Evolutionary conservation across 2,888 invertebrate genomes (phyloP).

Genomic region (Latrodectus hesperus): DNA sequence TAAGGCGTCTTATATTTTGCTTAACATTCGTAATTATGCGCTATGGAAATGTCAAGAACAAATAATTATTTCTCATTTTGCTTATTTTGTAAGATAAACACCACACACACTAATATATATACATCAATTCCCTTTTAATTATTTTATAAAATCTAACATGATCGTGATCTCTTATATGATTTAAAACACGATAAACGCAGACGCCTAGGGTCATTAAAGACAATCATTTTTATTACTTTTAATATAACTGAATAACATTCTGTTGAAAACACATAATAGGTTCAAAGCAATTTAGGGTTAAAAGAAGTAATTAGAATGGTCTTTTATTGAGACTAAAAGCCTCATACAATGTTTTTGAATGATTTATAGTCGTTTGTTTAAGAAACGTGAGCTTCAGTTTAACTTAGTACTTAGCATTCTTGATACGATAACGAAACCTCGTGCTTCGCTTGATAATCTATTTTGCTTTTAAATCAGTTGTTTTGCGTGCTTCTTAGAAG

Average conservation of each 20-base stretch:
- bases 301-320: background rate
- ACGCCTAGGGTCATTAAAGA: background rate
- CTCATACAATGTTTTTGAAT: background rate
- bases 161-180: too few species aligned
- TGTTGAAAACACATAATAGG: background rate
- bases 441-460: background rate
- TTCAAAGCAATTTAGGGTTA: background rate
- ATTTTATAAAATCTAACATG: too few species aligned
- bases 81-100: too few species aligned
- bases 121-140: too few species aligned
- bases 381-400: background rate
- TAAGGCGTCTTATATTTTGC: too few species aligned
- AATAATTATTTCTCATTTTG: too few species aligned
- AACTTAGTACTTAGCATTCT: background rate
- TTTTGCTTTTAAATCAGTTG: background rate
- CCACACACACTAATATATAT: too few species aligned
- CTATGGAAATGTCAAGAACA: too few species aligned
- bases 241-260: background rate
- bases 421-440: background rate
- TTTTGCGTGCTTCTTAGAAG: background rate
- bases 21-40: too few species aligned
- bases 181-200: too few species aligned
- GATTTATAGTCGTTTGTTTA: background rate
- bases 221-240: background rate
- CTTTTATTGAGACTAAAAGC: background rate